These are phyloP conservation scores for Amphimallon solstitiale DNA, from an alignment of 2,888 invertebrate genomes.

Conservation along the genomic window DNA sequence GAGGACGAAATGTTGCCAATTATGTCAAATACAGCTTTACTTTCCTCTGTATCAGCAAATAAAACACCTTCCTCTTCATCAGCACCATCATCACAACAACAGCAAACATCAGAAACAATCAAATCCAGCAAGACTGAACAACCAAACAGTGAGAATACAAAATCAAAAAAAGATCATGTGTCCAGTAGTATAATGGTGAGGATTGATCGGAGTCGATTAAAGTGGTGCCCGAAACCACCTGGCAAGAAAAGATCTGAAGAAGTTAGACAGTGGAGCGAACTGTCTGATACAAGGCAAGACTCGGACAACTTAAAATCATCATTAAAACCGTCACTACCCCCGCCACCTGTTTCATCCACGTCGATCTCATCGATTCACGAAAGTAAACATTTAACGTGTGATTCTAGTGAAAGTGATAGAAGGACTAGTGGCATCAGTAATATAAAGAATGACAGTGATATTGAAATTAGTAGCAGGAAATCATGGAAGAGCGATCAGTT, in stretches of 20 bases:
- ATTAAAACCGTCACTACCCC: conserved; percentile 27
- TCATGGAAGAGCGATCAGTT: conserved; percentile 37
- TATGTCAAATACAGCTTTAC: conserved; percentile 53
- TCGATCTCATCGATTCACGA: conserved; percentile 31
- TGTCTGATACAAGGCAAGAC: conserved; percentile 64
- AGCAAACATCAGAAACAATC: conserved; percentile 44
- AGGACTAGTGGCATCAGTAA: conserved; percentile 48
- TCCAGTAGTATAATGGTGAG: conserved; percentile 47
- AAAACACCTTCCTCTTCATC: conserved; percentile 41
- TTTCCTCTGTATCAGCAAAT: conserved; percentile 55
- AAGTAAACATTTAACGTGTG: conserved; percentile 23
- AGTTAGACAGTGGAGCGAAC: conserved; percentile 64
- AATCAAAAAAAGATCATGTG: conserved; percentile 38
- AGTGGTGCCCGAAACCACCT: conserved; percentile 57
- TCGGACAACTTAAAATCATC: conserved; percentile 10
- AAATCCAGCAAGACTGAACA: conserved; percentile 62
- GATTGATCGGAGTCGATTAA: conserved; percentile 62
- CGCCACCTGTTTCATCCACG: conserved; percentile 7
- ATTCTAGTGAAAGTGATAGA: conserved; percentile 43
- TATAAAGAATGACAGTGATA: conserved; percentile 46
- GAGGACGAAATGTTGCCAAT: conserved; percentile 58
- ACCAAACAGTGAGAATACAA: conserved; percentile 52
- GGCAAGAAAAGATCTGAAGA: conserved; percentile 60
- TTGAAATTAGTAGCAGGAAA: conserved; percentile 42
- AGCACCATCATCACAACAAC: conserved; percentile 40